Evolutionary conservation across 2,797 vertebrate genomes (phyloP).

Genomic region (Protosalanx chinensis): DNA sequence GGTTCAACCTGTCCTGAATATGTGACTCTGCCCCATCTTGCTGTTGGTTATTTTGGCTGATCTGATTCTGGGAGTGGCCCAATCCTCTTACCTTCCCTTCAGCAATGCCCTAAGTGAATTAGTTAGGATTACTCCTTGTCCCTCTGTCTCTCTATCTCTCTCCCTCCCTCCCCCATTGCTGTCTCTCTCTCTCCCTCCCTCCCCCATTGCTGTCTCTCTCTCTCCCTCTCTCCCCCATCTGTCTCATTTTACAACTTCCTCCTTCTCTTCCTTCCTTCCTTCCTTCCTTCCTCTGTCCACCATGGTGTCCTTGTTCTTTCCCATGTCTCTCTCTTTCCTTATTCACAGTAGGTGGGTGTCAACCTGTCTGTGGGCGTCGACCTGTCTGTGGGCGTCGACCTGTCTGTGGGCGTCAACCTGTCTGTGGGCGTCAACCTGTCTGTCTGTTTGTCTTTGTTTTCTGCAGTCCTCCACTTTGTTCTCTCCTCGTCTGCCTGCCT

Average conservation of each 20-base stretch:
- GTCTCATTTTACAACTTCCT: too few species aligned
- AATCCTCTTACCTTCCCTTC: conserved; percentile 85
- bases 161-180: conserved; percentile 27
- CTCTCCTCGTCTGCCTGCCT: too few species aligned
- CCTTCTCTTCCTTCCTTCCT: conserved; percentile 18
- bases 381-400: too few species aligned
- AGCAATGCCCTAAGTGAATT: conserved; percentile 84
- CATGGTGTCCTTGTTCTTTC: background rate
- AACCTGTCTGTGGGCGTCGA: background rate
- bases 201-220: conserved; percentile 12
- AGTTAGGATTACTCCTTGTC: conserved; percentile 72
- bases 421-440: too few species aligned
- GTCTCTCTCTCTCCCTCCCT: conserved; percentile 30
- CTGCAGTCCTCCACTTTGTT: too few species aligned
- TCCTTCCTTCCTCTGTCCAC: background rate
- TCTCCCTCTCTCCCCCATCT: conserved; percentile 13
- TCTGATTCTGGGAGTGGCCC: conserved; percentile 83
- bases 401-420: too few species aligned
- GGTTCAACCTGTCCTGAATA: conserved; percentile 18
- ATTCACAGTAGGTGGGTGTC: background rate
- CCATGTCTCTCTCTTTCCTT: background rate
- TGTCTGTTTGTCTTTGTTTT: background rate
- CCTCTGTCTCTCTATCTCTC: conserved; percentile 37
- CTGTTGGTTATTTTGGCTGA: conserved; percentile 76
- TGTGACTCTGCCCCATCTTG: conserved; percentile 46